Evolutionary conservation across 2,113 vertebrate species (phyloP).

Genomic region (Clupea harengus): DNA sequence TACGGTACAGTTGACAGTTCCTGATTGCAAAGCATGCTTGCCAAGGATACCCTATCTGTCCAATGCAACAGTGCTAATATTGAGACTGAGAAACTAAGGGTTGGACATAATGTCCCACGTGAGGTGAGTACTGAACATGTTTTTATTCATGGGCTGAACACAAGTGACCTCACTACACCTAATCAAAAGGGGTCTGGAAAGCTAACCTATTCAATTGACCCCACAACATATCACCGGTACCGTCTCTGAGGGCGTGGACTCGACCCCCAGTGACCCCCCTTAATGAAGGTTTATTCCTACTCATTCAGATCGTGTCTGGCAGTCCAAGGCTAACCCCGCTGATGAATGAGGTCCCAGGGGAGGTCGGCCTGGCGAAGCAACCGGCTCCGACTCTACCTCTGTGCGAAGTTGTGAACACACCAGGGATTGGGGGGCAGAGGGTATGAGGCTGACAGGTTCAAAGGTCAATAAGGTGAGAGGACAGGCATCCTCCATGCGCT

Average conservation of each 20-base stretch:
- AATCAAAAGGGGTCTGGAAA: not conserved
- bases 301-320: not conserved
- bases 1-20: not conserved
- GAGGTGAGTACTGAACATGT: not conserved
- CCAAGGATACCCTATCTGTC: not conserved
- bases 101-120: not conserved
- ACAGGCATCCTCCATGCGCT: not conserved
- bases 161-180: not conserved
- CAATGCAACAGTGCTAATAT: not conserved
- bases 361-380: not conserved
- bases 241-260: not conserved
- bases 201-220: not conserved
- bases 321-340: not conserved
- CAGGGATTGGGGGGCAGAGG: too few relatives aligned
- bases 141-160: not conserved
- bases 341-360: not conserved
- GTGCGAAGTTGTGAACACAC: not conserved
- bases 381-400: not conserved
- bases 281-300: not conserved
- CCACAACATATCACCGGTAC: not conserved
- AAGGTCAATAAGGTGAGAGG: not conserved
- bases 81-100: not conserved
- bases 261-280: not conserved
- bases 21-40: constrained; percentile 13
- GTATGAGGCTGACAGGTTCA: not conserved